phyloP scores from a whole-genome alignment of 2,888 invertebrate species.

The Ceraclea dissimilis region DNA sequence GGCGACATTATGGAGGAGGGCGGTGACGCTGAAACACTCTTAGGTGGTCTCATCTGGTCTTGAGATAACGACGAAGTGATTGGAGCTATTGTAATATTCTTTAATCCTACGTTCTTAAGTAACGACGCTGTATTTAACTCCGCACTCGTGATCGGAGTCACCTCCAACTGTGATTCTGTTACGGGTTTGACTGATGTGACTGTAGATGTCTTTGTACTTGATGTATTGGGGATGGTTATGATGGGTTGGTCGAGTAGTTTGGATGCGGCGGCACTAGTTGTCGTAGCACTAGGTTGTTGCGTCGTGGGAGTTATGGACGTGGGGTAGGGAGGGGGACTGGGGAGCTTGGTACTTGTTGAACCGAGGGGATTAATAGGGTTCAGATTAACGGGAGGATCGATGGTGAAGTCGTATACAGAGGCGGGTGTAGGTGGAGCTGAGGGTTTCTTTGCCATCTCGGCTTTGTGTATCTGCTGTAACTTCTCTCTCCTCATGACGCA shows the following conservation, averaged over 20 bases:
- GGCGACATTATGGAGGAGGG: conserved; percentile 26
- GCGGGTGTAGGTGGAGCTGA: conserved; percentile 4
- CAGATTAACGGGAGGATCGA: conserved; percentile 30
- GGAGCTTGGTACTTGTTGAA: conserved; percentile 20
- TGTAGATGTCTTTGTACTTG: not conserved
- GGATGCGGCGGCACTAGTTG: not conserved
- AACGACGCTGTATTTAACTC: conserved; percentile 31
- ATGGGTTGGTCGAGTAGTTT: not conserved
- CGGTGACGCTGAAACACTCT: conserved; percentile 29
- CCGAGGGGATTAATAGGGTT: conserved; percentile 8
- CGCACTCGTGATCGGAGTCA: not conserved
- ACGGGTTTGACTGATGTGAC: not conserved
- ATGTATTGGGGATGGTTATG: not conserved
- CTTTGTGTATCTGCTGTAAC: conserved; percentile 52
- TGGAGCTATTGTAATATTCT: conserved; percentile 46
- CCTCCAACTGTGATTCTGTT: not conserved
- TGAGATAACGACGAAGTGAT: conserved; percentile 31
- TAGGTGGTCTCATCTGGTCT: conserved; percentile 26
- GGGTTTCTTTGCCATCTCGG: conserved; percentile 33
- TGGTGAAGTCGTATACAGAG: not conserved
- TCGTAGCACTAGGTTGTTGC: not conserved
- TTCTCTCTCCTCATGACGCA: conserved; percentile 63
- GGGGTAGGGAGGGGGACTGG: conserved; percentile 30
- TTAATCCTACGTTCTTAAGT: conserved; percentile 43
- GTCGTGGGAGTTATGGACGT: conserved; percentile 14